Conservation (phyloP, 2,888 invertebrate genomes). For the Stratiomys singularior region DNA sequence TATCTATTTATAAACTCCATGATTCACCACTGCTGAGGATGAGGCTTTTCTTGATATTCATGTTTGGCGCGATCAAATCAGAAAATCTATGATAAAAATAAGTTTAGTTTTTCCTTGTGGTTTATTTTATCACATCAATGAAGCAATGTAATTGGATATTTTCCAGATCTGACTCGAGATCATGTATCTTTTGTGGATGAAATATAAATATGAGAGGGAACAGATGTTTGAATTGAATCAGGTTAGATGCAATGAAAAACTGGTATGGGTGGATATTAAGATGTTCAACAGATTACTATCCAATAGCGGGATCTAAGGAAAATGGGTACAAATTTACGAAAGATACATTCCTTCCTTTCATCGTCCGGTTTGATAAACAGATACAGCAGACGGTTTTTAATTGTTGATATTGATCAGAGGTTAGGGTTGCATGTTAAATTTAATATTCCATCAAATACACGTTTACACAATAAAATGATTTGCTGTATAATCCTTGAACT, state of each 20-base stretch:
- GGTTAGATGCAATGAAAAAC: too few relatives aligned
- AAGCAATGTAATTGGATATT: neutral
- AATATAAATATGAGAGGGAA: neutral
- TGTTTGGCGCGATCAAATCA: neutral
- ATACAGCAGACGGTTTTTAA: too few relatives aligned
- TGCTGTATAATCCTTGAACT: too few relatives aligned
- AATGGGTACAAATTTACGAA: neutral
- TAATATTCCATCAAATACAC: too few relatives aligned
- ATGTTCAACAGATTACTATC: neutral
- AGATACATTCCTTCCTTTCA: neutral
- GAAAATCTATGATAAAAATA: slow-evolving; percentile 5
- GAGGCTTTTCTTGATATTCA: neutral
- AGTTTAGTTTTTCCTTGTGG: slow-evolving; percentile 1
- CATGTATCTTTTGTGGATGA: slow-evolving; percentile 2
- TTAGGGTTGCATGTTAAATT: too few relatives aligned
- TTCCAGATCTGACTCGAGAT: neutral
- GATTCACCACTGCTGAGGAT: too few relatives aligned
- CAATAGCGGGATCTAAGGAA: neutral
- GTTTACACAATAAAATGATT: too few relatives aligned
- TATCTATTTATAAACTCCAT: too few relatives aligned
- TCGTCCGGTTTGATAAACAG: neutral
- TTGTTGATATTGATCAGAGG: too few relatives aligned
- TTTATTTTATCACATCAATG: neutral
- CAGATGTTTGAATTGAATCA: neutral
- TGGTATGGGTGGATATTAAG: neutral